These are phyloP conservation scores for Bombus turneri DNA, from an alignment of 1,140 invertebrate species.

Conservation along the genomic window DNA sequence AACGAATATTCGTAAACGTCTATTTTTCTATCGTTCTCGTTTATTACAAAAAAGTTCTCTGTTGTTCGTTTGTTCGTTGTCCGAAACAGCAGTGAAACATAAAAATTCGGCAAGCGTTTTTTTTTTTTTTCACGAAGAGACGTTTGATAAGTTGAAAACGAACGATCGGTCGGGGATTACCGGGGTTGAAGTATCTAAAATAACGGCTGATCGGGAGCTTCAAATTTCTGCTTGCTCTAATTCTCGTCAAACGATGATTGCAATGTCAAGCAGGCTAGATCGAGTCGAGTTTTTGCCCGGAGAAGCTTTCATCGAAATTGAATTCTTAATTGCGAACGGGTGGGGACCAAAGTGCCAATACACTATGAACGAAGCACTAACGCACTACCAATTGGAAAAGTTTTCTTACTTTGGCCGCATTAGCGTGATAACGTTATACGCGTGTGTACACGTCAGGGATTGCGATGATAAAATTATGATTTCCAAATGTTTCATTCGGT, in stretches of 20 bases:
- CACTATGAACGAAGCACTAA: not conserved
- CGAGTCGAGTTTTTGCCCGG: not conserved
- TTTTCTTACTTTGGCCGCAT: not conserved
- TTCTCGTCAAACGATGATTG: constrained; percentile 27
- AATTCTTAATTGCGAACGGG: constrained; percentile 4
- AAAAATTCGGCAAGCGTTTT: too few species aligned
- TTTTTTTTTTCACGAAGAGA: not conserved
- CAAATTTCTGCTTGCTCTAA: constrained; percentile 21
- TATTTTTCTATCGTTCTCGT: not conserved
- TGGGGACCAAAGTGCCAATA: not conserved
- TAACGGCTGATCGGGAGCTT: not conserved
- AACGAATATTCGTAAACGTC: not conserved
- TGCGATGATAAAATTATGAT: too few species aligned
- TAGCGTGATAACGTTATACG: not conserved
- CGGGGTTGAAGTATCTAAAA: not conserved
- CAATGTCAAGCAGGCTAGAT: not conserved
- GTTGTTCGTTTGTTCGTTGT: not conserved
- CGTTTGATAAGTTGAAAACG: not conserved
- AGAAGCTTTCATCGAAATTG: constrained; percentile 23
- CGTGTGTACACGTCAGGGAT: too few species aligned
- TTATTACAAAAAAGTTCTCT: not conserved
- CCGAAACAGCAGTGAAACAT: too few species aligned
- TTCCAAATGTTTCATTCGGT: too few species aligned
- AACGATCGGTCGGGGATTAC: not conserved
- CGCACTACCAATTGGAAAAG: not conserved